A percentile compares a stretch with the other conserved stretches of the same genome.
These are phyloP conservation scores for Pristionchus entomophagus DNA, from an alignment of 2,888 invertebrate genomes.

Conservation along the genomic window DNA sequence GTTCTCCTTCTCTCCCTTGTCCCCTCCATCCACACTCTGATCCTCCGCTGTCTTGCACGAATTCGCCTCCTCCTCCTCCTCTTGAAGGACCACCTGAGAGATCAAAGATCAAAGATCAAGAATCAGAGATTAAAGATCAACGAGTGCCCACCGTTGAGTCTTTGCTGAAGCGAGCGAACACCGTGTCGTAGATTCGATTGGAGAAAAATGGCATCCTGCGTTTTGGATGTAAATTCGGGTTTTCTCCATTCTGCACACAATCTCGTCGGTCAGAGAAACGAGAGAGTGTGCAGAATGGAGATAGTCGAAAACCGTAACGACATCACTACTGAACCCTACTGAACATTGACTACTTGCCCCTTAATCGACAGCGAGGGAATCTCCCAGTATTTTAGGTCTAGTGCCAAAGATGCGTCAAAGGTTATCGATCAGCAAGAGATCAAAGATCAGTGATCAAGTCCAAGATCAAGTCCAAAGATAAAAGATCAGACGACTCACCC, in stretches of 20 bases:
- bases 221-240: no score
- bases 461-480: no score
- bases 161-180: not conserved
- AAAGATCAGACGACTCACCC: not conserved
- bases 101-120: not conserved
- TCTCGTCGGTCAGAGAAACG: no score
- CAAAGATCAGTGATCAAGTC: no score
- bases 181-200: not conserved
- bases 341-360: no score
- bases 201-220: not conserved
- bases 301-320: no score
- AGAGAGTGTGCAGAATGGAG: no score
- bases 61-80: not conserved
- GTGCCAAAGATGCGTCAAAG: not conserved
- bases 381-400: no score
- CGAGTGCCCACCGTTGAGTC: not conserved
- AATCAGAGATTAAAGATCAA: not conserved
- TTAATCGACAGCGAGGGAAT: no score
- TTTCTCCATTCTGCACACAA: no score
- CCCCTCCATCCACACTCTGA: not conserved
- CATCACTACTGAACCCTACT: no score
- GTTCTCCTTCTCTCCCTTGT: not conserved
- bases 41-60: conserved; percentile 11
- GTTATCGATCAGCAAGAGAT: not conserved
- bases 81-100: not conserved